Evolutionary conservation across 2,888 invertebrate species (phyloP).

Genomic region (Drosophila percnosoma): DNA sequence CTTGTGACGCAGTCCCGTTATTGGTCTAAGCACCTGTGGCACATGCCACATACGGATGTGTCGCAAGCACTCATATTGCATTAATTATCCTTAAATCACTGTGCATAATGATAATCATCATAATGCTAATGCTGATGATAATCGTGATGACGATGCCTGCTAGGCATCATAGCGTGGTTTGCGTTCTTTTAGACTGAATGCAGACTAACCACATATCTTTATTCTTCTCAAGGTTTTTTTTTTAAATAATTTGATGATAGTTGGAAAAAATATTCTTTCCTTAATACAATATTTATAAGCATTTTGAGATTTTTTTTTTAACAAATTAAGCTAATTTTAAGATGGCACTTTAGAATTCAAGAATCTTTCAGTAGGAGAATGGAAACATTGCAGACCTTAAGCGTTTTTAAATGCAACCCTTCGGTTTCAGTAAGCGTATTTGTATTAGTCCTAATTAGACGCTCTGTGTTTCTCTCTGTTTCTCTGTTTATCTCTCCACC

Average conservation of each 20-base stretch:
- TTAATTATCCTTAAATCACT: conserved; percentile 74
- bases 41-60: conserved; percentile 67
- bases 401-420: conserved; percentile 25
- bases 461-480: conserved; percentile 9
- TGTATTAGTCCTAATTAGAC: conserved; percentile 42
- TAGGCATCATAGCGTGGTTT: not conserved
- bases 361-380: not conserved
- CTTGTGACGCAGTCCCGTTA: conserved; percentile 63
- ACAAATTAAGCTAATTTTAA: not conserved
- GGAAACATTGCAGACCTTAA: not conserved
- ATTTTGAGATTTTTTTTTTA: not conserved
- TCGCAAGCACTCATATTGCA: conserved; percentile 65
- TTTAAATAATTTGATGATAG: not conserved
- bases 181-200: not conserved
- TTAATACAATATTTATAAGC: not conserved
- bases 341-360: not conserved
- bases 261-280: not conserved
- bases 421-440: conserved; percentile 2
- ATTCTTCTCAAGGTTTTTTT: not conserved
- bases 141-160: not conserved
- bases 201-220: not conserved
- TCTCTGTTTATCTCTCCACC: not conserved
- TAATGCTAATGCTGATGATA: conserved; percentile 8
- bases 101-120: conserved; percentile 26
- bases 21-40: conserved; percentile 84